Evolutionary conservation across 2,113 vertebrate genomes (phyloP).

Genomic region (Bujurquina vittata): DNA sequence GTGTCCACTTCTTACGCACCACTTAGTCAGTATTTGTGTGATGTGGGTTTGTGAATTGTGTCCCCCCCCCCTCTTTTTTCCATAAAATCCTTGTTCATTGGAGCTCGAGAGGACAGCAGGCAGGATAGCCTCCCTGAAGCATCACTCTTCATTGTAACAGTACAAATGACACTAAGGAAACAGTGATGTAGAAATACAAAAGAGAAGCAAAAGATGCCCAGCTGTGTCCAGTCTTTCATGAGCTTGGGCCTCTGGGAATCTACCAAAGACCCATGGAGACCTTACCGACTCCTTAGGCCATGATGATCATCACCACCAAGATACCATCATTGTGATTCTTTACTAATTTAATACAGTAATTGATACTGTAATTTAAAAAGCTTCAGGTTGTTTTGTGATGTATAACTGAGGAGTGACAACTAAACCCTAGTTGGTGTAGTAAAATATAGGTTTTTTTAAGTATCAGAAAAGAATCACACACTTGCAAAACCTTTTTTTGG

Average conservation of each 20-base stretch:
- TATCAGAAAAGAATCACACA: neutral
- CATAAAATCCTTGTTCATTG: constrained; percentile 22
- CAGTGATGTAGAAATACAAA: constrained; percentile 55
- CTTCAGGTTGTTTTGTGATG: neutral
- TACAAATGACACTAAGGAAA: constrained; percentile 50
- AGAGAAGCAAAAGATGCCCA: constrained; percentile 44
- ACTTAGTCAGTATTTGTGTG: neutral
- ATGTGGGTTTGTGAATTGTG: neutral
- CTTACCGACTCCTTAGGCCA: constrained; percentile 26
- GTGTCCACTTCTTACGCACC: constrained; percentile 5
- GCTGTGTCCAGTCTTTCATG: neutral
- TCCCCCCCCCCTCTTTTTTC: neutral
- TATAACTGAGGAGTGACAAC: neutral
- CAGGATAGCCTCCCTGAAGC: constrained; percentile 39
- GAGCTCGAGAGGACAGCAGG: constrained; percentile 38
- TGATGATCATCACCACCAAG: constrained; percentile 16
- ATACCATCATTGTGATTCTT: constrained; percentile 4
- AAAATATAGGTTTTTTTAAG: neutral
- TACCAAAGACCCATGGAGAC: constrained; percentile 25
- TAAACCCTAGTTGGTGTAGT: neutral
- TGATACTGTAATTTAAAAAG: neutral
- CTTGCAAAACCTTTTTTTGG: neutral
- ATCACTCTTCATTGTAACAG: constrained; percentile 45
- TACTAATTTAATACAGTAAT: constrained; percentile 6
- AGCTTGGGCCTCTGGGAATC: neutral